phyloP scores from a whole-genome alignment of 2,888 invertebrate species.

The Tinea trinotella region DNA sequence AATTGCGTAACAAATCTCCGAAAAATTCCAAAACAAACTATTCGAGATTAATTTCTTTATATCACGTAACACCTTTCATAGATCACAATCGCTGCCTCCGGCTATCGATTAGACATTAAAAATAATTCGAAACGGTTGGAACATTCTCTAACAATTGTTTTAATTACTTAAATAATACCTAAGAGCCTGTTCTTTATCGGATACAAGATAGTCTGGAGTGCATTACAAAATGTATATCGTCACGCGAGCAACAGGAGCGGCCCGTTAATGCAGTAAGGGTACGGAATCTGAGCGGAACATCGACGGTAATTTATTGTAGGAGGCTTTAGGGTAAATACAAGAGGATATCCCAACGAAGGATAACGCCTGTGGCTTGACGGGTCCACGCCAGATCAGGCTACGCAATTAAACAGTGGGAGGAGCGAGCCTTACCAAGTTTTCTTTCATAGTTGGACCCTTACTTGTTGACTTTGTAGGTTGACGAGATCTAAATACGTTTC shows the following conservation, averaged over 20 bases:
- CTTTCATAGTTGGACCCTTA: conserved; percentile 12
- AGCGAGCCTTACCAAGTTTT: not conserved
- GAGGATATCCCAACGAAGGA: conserved; percentile 11
- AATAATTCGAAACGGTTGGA: conserved; percentile 2
- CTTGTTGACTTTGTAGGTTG: conserved; percentile 5
- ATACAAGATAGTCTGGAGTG: conserved; percentile 2
- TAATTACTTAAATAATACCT: conserved; percentile 13
- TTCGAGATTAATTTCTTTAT: conserved; percentile 11
- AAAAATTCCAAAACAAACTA: conserved; percentile 1
- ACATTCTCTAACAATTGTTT: conserved; percentile 12
- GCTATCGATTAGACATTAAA: conserved; percentile 10
- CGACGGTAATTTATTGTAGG: conserved; percentile 28
- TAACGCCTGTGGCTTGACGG: conserved; percentile 13
- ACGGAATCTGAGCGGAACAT: conserved; percentile 25
- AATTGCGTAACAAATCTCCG: not conserved
- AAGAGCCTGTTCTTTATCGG: conserved; percentile 7
- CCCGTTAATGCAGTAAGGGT: conserved; percentile 26
- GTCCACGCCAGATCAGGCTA: not conserved
- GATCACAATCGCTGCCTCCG: conserved; percentile 3
- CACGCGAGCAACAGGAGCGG: conserved; percentile 40
- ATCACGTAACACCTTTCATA: conserved; percentile 11
- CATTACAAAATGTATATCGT: conserved; percentile 54
- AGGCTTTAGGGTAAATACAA: conserved; percentile 19
- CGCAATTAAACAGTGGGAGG: conserved; percentile 8
- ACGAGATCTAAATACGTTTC: conserved; percentile 1